These are phyloP conservation scores for Orchesellides sinensis DNA, from an alignment of 2,888 invertebrate species.

Conservation along the genomic window DNA sequence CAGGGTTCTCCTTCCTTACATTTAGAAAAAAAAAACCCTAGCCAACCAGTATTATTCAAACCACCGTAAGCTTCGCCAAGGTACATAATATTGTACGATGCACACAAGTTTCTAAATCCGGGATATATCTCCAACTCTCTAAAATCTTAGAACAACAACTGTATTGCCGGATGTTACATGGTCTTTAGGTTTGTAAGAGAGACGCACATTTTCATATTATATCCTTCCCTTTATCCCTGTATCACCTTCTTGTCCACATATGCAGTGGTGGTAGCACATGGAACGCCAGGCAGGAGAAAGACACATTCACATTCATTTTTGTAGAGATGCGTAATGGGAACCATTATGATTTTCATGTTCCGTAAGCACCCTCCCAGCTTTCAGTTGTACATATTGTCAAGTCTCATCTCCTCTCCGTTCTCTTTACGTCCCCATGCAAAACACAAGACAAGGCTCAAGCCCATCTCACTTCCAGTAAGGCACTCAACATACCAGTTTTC, in stretches of 20 bases:
- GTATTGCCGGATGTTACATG: conserved; percentile 19
- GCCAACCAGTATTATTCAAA: conserved; percentile 63
- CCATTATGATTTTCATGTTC: conserved; percentile 64
- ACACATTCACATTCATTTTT: conserved; percentile 36
- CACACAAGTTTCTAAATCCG: conserved; percentile 52
- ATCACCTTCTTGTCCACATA: conserved; percentile 18
- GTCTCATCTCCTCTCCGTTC: neutral
- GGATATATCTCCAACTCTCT: conserved; percentile 25
- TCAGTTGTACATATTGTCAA: neutral
- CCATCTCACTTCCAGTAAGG: neutral
- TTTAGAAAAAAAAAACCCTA: conserved; percentile 43
- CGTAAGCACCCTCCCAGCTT: conserved; percentile 35
- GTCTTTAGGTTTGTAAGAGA: conserved; percentile 23
- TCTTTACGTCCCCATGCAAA: neutral
- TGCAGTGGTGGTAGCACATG: conserved; percentile 13
- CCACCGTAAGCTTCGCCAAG: conserved; percentile 37
- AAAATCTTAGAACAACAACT: conserved; percentile 44
- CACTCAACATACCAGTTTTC: conserved; percentile 47
- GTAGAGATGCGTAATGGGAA: conserved; percentile 61
- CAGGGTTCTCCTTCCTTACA: neutral
- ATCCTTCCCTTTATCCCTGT: conserved; percentile 16
- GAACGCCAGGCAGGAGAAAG: conserved; percentile 22
- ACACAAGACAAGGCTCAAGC: conserved; percentile 6
- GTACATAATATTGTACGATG: too few relatives aligned
- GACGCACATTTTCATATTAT: neutral